Conservation (phyloP, 2,113 vertebrate species). For the Serilophus lunatus region DNA sequence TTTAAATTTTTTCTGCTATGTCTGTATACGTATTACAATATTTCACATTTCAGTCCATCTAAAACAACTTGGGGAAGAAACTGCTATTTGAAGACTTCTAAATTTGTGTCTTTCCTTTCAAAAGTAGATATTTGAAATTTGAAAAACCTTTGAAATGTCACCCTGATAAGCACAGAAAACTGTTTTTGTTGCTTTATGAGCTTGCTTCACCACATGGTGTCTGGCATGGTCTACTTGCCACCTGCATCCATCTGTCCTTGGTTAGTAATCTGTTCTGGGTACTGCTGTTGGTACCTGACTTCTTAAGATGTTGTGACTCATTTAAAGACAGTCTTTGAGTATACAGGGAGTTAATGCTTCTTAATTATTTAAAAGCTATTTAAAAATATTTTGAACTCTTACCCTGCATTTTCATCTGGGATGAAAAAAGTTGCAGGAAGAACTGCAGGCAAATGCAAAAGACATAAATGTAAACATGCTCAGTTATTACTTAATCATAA, state of each 20-base stretch:
- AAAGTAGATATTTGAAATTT: not conserved
- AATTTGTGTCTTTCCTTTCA: not conserved
- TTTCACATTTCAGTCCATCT: not conserved
- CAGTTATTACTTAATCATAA: not conserved
- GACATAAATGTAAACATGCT: not conserved
- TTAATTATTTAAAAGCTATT: not conserved
- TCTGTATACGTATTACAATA: not conserved
- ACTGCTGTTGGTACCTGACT: not conserved
- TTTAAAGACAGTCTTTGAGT: not conserved
- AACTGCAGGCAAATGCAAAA: not conserved
- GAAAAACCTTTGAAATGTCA: not conserved
- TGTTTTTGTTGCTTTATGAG: not conserved
- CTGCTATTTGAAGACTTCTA: not conserved
- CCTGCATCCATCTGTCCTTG: slow-evolving; percentile 46
- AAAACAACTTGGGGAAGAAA: not conserved
- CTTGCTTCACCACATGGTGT: not conserved
- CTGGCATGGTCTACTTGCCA: slow-evolving; percentile 12
- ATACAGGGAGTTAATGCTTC: not conserved
- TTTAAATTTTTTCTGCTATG: not conserved
- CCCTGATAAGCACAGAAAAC: not conserved
- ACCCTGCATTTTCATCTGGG: not conserved
- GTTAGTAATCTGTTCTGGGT: not conserved
- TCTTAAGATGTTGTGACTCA: not conserved
- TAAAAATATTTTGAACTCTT: not conserved
- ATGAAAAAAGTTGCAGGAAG: not conserved